Percentiles rank a stretch among this genome's conserved stretches.
Evolutionary conservation across 2,797 vertebrate genomes (phyloP).

Genomic region (Vipera latastei): DNA sequence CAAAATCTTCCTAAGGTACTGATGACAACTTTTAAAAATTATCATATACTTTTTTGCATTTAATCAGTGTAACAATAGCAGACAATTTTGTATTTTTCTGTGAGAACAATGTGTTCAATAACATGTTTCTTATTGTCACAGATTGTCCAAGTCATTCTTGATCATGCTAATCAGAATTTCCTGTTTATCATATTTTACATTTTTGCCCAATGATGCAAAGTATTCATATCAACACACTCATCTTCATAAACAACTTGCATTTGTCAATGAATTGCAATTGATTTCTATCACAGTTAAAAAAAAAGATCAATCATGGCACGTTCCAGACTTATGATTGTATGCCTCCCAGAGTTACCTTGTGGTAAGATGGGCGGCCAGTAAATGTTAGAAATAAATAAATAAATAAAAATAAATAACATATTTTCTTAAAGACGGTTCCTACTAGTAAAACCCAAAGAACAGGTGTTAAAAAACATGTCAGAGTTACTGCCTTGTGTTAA

Average conservation of each 20-base stretch:
- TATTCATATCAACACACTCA: not conserved
- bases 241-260: not conserved
- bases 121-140: not conserved
- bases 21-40: not conserved
- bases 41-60: not conserved
- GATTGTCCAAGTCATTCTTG: not conserved
- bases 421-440: not conserved
- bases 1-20: not conserved
- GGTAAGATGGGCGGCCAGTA: not conserved
- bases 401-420: not conserved
- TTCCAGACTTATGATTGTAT: not conserved
- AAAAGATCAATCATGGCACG: not conserved
- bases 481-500: not conserved
- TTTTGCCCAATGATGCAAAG: not conserved
- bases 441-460: not conserved
- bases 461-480: not conserved
- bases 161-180: not conserved
- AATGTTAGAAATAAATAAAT: not conserved
- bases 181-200: not conserved
- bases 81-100: not conserved
- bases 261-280: not conserved
- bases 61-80: not conserved
- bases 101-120: constrained; percentile 5
- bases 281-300: not conserved
- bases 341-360: not conserved